A percentile compares a stretch with the other conserved stretches of the same genome.
Evolutionary conservation across 2,797 vertebrate genomes (phyloP).

Genomic region (Gephyroberyx darwinii): DNA sequence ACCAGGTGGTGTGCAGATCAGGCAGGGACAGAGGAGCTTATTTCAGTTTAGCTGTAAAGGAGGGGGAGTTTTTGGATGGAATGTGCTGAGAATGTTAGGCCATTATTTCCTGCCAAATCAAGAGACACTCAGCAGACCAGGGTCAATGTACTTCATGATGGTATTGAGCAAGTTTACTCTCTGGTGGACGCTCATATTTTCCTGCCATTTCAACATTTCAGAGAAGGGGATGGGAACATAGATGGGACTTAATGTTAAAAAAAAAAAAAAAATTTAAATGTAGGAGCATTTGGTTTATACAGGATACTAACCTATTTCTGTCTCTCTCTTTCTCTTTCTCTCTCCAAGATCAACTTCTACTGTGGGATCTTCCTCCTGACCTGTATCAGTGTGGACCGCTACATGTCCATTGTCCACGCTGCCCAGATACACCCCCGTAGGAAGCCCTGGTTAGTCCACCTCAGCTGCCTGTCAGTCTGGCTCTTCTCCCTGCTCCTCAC

Average conservation of each 20-base stretch:
- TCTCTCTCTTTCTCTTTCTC: constrained; percentile 3
- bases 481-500: constrained; percentile 50
- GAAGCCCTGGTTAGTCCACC: constrained; percentile 75
- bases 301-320: not conserved
- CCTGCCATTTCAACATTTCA: constrained; percentile 10
- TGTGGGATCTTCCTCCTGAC: constrained; percentile 89
- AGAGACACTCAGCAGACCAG: not conserved
- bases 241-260: too few species aligned
- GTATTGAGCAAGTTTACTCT: not conserved
- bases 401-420: constrained; percentile 80
- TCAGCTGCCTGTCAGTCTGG: constrained; percentile 85
- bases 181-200: not conserved
- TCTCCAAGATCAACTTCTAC: constrained; percentile 88
- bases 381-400: constrained; percentile 87
- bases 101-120: not conserved
- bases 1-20: not conserved
- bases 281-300: not conserved
- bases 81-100: not conserved
- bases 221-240: not conserved
- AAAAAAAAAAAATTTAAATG: not conserved
- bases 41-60: not conserved
- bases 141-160: not conserved
- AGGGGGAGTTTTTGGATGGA: constrained; percentile 8
- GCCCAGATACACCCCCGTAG: constrained; percentile 81
- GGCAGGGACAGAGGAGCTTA: constrained; percentile 4